Base-by-base conservation (phyloP, 2,113 vertebrate genomes). In the Gavialis gangeticus region DNA sequence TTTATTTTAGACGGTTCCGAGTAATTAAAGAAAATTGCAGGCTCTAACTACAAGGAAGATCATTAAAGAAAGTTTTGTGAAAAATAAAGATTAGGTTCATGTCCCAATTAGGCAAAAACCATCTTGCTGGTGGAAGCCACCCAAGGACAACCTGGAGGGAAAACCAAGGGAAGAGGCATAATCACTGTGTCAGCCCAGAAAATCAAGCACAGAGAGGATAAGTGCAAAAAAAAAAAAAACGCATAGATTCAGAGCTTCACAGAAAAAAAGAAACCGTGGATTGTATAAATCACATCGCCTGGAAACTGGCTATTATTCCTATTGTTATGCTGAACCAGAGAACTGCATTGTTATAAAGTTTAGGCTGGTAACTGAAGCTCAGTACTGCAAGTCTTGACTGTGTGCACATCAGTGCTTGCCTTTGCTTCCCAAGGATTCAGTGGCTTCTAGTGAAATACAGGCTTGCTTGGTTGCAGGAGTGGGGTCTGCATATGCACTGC, bases 21-120 rank as follows among this genome's bases (percentile, higher is more conserved):
- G 67, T 84, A 92, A 96, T 94, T 94, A 92, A 94, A 76, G 87
- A 84, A 87, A 96, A 97, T 85, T 79, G 30, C 34, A 88, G 75
- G 85, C 80, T 89, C 91, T 89, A 90, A 96, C 91, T 89, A 57
- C 88, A 58, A 69, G 22, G 84, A 34, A 90, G 16, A 79, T 10
- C 22, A 2, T 91, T 91, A 94, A 93, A 97, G 82, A 94, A 94
- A 95, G 67, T 95, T 97, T 95, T 57, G 57, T 58, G 85, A 25
- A 86, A 34, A 85, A n/a, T 86, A 88, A 71, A 78, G 0, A 90
- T 34, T 28, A 96, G 76, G 54, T 94, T 91, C n/a, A 77, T 91
- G 85, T 92, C 57, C 81, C 79, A 92, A 59, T 95, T 95, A 92
- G 91, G 85, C 0, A 4, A 91, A 80, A 90, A 91, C 8, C 22